Conservation (phyloP, 1,140 invertebrate species). For the Leptestheria dahalacensis region DNA sequence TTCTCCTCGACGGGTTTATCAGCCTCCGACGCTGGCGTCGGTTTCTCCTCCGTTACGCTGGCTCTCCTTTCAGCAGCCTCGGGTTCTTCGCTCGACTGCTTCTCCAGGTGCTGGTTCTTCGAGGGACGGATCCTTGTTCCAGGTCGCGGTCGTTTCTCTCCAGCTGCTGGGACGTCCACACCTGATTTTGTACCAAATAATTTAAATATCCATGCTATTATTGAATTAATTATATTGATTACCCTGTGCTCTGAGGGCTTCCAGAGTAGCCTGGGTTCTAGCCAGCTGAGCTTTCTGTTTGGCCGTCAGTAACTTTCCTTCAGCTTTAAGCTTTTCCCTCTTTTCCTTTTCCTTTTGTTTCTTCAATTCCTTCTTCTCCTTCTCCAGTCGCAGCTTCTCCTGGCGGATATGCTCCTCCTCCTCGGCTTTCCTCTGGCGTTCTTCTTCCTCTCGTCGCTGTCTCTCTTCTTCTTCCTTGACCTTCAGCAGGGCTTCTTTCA, state of each 20-base stretch:
- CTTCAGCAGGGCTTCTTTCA: conserved; percentile 75
- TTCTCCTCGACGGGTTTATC: conserved; percentile 21
- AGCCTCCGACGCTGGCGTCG: conserved; percentile 39
- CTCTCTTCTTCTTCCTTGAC: conserved; percentile 82
- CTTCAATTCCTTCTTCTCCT: conserved; percentile 75
- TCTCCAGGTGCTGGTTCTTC: conserved; percentile 41
- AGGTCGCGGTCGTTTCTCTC: conserved; percentile 47
- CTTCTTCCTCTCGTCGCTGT: conserved; percentile 59
- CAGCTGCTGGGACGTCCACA: conserved; percentile 39
- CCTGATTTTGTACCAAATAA: conserved; percentile 21
- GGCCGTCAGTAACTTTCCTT: conserved; percentile 81
- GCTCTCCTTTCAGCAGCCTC: conserved; percentile 27
- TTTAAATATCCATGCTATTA: neutral
- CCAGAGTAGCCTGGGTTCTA: conserved; percentile 69
- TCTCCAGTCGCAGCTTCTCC: conserved; percentile 46
- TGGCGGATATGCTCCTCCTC: conserved; percentile 20
- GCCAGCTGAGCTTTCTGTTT: conserved; percentile 83
- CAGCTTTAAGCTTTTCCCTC: conserved; percentile 79
- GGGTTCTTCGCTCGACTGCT: conserved; percentile 27
- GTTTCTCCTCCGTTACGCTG: conserved; percentile 32
- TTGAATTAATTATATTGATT: conserved; percentile 32
- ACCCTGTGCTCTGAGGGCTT: conserved; percentile 72
- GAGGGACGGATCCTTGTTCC: conserved; percentile 55
- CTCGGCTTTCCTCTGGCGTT: conserved; percentile 30
- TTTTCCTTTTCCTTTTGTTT: conserved; percentile 91